A percentile compares a stretch with the other conserved stretches of the same genome.
phyloP scores from a whole-genome alignment of 2,113 vertebrate species.

The Notothenia rossii region DNA sequence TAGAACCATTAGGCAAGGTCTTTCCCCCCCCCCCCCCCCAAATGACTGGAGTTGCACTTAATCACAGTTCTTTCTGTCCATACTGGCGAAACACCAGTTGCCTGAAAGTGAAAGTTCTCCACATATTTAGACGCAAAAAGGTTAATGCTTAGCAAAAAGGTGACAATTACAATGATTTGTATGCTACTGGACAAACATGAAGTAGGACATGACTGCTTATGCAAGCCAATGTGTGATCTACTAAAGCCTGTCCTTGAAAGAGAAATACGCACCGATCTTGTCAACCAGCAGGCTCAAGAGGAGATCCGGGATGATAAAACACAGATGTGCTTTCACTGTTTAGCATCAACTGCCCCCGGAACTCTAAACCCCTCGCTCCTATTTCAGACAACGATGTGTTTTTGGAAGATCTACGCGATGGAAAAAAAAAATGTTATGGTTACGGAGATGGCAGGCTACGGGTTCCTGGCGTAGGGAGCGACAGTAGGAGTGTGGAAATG shows the following conservation, averaged over 20 bases:
- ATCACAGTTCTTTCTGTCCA: neutral
- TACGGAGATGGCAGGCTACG: slow-evolving; percentile 50
- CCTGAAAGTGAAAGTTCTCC: slow-evolving; percentile 6
- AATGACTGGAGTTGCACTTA: neutral
- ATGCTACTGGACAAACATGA: slow-evolving; percentile 8
- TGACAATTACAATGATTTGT: slow-evolving; percentile 7
- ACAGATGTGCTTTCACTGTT: slow-evolving; percentile 69
- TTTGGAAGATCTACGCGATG: slow-evolving; percentile 70
- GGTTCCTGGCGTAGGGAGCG: slow-evolving; percentile 46
- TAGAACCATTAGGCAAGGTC: too few relatives aligned
- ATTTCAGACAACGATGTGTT: slow-evolving; percentile 60
- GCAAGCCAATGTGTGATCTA: too few relatives aligned
- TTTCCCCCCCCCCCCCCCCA: neutral
- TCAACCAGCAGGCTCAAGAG: slow-evolving; percentile 33
- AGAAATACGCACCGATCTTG: slow-evolving; percentile 17
- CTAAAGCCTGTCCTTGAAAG: slow-evolving; percentile 23
- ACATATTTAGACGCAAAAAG: neutral
- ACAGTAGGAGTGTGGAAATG: slow-evolving; percentile 55
- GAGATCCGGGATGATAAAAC: slow-evolving; percentile 69
- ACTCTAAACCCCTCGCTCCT: slow-evolving; percentile 28
- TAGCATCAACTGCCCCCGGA: slow-evolving; percentile 43
- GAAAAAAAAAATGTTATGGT: slow-evolving; percentile 53
- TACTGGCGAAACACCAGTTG: neutral
- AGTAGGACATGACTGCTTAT: slow-evolving; percentile 1
- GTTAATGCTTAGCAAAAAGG: neutral